Percentiles rank a stretch among this genome's conserved stretches.
These are phyloP conservation scores for Bettongia penicillata DNA, from an alignment of 2,113 vertebrate species.

Conservation along the genomic window DNA sequence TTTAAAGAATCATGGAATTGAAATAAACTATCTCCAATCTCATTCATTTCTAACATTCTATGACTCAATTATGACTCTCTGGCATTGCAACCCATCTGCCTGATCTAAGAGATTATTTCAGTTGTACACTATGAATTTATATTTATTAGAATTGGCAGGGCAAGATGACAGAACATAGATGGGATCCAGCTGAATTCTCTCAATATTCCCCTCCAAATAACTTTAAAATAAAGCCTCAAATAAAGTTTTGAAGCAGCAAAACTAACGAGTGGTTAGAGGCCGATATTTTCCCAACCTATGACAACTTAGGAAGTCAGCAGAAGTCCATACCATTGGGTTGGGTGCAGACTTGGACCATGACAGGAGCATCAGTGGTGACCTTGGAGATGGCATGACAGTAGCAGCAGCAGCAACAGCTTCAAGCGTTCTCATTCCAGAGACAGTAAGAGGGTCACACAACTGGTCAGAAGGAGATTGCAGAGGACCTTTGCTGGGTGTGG, in stretches of 20 bases:
- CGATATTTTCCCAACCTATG: neutral
- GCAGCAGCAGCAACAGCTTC: neutral
- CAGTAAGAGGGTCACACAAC: neutral
- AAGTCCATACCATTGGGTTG: rapidly evolving
- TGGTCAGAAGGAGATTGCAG: neutral
- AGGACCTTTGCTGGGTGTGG: neutral
- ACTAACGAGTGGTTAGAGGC: neutral
- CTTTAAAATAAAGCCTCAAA: neutral
- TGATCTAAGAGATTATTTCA: neutral
- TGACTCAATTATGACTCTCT: neutral
- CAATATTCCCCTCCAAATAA: neutral
- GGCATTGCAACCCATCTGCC: neutral
- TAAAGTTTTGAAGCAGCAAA: neutral
- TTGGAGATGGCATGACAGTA: neutral
- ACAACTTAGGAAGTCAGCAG: neutral
- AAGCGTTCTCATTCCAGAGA: neutral
- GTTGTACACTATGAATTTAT: neutral
- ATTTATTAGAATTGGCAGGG: neutral
- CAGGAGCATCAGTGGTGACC: too few relatives aligned
- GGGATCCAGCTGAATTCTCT: neutral
- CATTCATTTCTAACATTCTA: neutral
- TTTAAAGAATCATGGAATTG: neutral
- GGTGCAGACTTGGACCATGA: neutral
- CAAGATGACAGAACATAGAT: neutral
- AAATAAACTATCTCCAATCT: neutral